Percentiles rank a stretch among this genome's conserved stretches.
These are phyloP conservation scores for Equus quagga DNA, from an alignment of 2,113 vertebrate genomes.

Conservation along the genomic window DNA sequence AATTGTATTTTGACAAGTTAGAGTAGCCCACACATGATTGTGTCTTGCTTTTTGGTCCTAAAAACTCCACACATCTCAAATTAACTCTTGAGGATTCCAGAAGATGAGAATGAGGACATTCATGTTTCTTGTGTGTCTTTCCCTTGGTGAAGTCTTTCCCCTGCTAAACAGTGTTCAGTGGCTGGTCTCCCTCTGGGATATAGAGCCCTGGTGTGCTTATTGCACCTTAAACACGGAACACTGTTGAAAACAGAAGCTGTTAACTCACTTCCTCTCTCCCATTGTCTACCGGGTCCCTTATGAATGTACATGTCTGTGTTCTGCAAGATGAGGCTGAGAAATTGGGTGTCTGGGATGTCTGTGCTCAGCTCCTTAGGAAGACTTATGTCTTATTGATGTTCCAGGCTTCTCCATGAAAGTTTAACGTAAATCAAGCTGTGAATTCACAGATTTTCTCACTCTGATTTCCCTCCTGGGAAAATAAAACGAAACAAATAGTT, in stretches of 20 bases:
- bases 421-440: slow-evolving; percentile 61
- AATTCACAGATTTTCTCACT: slow-evolving; percentile 40
- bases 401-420: slow-evolving; percentile 31
- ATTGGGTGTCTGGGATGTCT: neutral
- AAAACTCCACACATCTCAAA: neutral
- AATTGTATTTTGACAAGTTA: neutral
- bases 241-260: neutral
- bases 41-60: neutral
- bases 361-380: neutral
- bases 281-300: neutral
- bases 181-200: neutral
- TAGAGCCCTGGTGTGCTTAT: neutral
- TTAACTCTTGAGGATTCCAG: neutral
- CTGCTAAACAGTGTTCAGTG: neutral
- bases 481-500: neutral
- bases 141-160: neutral
- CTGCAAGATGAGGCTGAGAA: neutral
- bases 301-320: neutral
- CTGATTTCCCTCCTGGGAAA: slow-evolving; percentile 22
- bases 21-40: neutral
- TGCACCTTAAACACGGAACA: neutral
- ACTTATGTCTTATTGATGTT: neutral
- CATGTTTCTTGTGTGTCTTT: neutral
- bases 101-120: neutral
- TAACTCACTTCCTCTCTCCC: neutral